These are phyloP conservation scores for Beris chalybata DNA, from an alignment of 2,888 invertebrate species.

Conservation along the genomic window DNA sequence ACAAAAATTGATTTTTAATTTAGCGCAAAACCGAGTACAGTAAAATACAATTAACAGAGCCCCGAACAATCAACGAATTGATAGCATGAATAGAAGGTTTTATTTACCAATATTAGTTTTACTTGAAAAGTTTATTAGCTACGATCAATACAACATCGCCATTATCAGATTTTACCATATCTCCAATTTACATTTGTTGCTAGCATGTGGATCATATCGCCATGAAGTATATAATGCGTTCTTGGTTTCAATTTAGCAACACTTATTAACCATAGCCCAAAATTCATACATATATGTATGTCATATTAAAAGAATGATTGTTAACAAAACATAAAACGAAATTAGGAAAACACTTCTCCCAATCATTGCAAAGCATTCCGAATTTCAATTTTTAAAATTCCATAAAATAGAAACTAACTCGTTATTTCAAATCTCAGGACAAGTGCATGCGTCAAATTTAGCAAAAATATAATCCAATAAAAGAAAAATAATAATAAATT, in stretches of 20 bases:
- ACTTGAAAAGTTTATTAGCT: neutral
- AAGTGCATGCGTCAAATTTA: conserved; percentile 13
- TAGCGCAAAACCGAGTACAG: too few relatives aligned
- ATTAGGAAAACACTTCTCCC: conserved; percentile 4
- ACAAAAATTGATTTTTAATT: neutral
- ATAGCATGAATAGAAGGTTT: too few relatives aligned
- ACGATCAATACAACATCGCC: neutral
- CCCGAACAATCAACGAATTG: too few relatives aligned
- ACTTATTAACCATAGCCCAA: conserved; percentile 15
- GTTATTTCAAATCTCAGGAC: conserved; percentile 16
- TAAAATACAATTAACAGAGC: neutral
- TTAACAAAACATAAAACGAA: conserved; percentile 6
- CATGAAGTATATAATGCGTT: neutral
- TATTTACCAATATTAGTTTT: too few relatives aligned
- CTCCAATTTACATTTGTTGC: too few relatives aligned
- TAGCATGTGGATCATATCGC: too few relatives aligned
- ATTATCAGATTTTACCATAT: too few relatives aligned
- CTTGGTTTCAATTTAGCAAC: neutral
- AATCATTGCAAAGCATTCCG: neutral
- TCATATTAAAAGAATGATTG: neutral
- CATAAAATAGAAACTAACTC: neutral
- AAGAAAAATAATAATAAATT: conserved; percentile 10
- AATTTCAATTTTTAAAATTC: conserved; percentile 1
- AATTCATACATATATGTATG: neutral
- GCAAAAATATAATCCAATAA: conserved; percentile 5